Evolutionary conservation across 2,797 vertebrate genomes (phyloP).

Genomic region (Gobio occitaniae): DNA sequence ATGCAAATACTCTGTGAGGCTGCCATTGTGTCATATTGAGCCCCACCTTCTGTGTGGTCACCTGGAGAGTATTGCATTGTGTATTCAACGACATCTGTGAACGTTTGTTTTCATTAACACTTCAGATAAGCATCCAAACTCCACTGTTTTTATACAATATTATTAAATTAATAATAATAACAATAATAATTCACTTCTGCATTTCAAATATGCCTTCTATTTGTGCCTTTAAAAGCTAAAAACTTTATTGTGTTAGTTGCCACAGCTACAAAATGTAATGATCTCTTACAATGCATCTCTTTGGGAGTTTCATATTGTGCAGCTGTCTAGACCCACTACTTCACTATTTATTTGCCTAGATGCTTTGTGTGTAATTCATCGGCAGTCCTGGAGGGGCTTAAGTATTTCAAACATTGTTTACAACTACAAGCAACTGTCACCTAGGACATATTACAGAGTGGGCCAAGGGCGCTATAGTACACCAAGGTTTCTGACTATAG

Average conservation of each 20-base stretch:
- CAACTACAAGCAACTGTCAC: conserved; percentile 6
- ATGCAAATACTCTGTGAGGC: neutral
- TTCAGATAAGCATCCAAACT: neutral
- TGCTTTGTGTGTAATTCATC: conserved; percentile 1
- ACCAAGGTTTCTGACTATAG: neutral
- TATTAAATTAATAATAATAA: neutral
- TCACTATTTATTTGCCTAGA: neutral
- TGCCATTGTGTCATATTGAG: neutral
- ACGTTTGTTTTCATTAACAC: neutral
- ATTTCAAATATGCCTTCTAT: neutral
- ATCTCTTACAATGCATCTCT: neutral
- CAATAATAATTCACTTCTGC: neutral
- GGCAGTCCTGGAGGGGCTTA: neutral
- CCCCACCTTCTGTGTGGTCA: neutral
- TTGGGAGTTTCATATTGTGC: neutral
- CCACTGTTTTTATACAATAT: neutral
- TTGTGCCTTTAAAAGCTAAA: neutral
- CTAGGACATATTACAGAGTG: neutral
- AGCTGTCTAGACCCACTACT: conserved; percentile 8
- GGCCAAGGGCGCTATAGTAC: neutral
- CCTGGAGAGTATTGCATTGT: neutral
- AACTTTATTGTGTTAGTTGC: neutral
- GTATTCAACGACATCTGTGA: neutral
- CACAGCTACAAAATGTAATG: neutral
- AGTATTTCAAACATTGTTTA: conserved; percentile 8